A percentile compares a stretch with the other conserved stretches of the same genome.
Conservation (phyloP, 2,888 invertebrate genomes). For the Zonitis immaculata region DNA sequence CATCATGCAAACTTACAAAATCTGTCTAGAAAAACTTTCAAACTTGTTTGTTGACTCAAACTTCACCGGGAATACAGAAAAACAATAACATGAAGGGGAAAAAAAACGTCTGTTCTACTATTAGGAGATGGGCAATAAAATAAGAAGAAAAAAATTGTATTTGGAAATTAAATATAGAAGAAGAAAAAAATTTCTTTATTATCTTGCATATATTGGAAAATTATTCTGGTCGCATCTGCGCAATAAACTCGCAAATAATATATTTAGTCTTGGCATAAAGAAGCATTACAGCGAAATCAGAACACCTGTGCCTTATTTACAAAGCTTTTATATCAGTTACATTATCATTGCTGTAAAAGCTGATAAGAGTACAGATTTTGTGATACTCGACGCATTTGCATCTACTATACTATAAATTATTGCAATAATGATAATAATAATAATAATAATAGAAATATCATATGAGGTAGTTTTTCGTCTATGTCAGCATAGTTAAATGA, state of each 20-base stretch:
- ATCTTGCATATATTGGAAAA: slow-evolving; percentile 4
- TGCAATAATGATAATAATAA: too few species aligned
- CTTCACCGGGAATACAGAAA: slow-evolving; percentile 24
- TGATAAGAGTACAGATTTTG: neutral
- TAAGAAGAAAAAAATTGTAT: too few species aligned
- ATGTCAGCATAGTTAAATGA: neutral
- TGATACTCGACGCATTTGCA: neutral
- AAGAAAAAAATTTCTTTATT: neutral
- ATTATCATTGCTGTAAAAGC: slow-evolving; percentile 24
- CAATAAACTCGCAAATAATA: slow-evolving; percentile 32
- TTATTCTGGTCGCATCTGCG: slow-evolving; percentile 26
- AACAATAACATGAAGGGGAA: too few species aligned
- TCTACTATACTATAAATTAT: too few species aligned
- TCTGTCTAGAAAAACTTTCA: slow-evolving; percentile 39
- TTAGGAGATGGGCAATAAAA: too few species aligned
- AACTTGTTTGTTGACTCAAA: slow-evolving; percentile 38
- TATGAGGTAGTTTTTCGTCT: neutral
- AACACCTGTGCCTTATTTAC: slow-evolving; percentile 29
- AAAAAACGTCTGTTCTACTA: too few species aligned
- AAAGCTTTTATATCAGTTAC: slow-evolving; percentile 21
- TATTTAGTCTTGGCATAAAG: slow-evolving; percentile 31
- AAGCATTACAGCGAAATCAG: slow-evolving; percentile 32
- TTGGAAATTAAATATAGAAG: too few species aligned
- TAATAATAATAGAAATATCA: neutral
- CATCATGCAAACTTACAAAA: slow-evolving; percentile 39